These are phyloP conservation scores for Idaea aversata DNA, from an alignment of 2,888 invertebrate species.

Conservation along the genomic window DNA sequence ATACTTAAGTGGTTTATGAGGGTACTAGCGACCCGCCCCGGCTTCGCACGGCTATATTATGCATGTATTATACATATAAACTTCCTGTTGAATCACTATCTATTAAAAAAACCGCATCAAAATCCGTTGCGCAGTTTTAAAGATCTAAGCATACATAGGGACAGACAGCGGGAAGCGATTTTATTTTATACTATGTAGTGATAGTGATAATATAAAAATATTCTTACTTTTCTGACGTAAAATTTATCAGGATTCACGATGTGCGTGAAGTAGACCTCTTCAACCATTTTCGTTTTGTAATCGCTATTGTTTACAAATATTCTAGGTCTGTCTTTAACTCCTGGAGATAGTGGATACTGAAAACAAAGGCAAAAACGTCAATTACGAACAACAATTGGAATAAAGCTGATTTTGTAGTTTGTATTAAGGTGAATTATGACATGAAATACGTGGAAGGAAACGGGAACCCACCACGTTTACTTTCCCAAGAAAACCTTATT, in stretches of 20 bases:
- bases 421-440: too few species aligned
- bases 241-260: conserved; percentile 83
- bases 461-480: background rate
- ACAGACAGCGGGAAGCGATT: background rate
- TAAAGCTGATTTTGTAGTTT: background rate
- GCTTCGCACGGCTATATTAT: too few species aligned
- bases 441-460: background rate
- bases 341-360: conserved; percentile 52
- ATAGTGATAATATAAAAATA: background rate
- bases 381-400: background rate
- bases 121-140: too few species aligned
- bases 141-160: too few species aligned
- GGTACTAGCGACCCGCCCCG: too few species aligned
- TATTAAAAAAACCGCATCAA: too few species aligned
- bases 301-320: conserved; percentile 53
- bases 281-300: conserved; percentile 55
- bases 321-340: conserved; percentile 50
- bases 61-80: too few species aligned
- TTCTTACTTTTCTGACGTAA: conserved; percentile 82
- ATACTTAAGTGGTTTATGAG: too few species aligned
- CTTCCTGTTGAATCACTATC: too few species aligned
- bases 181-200: background rate
- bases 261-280: conserved; percentile 79
- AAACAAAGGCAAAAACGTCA: conserved; percentile 26
- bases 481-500: too few species aligned